phyloP scores from a whole-genome alignment of 2,888 invertebrate species.

The Phortica okadai region DNA sequence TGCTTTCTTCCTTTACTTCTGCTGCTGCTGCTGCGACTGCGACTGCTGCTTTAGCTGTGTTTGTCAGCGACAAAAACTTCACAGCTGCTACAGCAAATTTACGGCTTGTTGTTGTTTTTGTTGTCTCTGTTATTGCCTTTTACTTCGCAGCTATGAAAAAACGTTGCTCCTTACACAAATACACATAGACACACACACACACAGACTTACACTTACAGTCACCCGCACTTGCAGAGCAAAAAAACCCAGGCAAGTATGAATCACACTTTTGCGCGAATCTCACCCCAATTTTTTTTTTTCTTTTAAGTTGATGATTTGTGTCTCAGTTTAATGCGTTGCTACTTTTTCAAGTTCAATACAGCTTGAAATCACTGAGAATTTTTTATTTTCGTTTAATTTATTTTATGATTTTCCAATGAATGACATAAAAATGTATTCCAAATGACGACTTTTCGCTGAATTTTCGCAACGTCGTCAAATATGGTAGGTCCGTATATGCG shows the following conservation, averaged over 20 bases:
- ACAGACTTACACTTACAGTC: constrained; percentile 9
- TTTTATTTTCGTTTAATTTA: neutral
- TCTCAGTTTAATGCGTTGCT: neutral
- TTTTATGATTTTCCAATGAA: neutral
- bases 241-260: constrained; percentile 39
- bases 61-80: neutral
- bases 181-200: constrained; percentile 7
- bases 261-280: constrained; percentile 38
- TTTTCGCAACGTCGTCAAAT: constrained; percentile 1
- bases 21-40: constrained; percentile 9
- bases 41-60: neutral
- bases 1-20: neutral
- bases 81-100: neutral
- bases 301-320: neutral
- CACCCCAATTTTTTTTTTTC: neutral
- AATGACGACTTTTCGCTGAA: neutral
- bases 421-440: neutral
- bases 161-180: neutral
- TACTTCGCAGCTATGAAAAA: neutral
- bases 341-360: constrained; percentile 43
- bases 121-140: constrained; percentile 27
- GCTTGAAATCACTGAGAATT: neutral
- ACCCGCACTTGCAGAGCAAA: constrained; percentile 10
- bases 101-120: constrained; percentile 23
- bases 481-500: constrained; percentile 9